phyloP scores from a whole-genome alignment of 2,888 invertebrate species.

The Leucophora obtusa region DNA sequence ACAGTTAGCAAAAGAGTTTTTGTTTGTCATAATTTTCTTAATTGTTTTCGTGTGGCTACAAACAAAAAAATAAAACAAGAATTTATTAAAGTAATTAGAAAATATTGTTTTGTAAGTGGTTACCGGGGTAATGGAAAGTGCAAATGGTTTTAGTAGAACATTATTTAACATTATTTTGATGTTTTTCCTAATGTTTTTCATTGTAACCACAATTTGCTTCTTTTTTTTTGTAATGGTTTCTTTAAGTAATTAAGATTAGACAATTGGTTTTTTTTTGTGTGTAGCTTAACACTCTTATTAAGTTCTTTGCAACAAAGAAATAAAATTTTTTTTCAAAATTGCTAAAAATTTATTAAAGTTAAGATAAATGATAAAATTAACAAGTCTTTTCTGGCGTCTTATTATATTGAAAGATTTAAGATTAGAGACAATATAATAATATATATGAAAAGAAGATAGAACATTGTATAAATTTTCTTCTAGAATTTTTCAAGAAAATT shows the following conservation, averaged over 20 bases:
- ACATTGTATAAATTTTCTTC: too few species aligned
- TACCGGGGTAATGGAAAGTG: not conserved
- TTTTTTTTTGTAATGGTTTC: conserved; percentile 26
- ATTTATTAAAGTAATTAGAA: conserved; percentile 32
- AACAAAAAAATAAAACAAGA: not conserved
- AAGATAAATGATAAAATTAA: conserved; percentile 61
- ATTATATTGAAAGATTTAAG: conserved; percentile 46
- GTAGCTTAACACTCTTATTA: too few species aligned
- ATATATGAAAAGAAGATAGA: not conserved
- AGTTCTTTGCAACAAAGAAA: conserved; percentile 15
- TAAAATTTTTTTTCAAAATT: conserved; percentile 15
- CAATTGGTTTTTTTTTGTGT: conserved; percentile 23
- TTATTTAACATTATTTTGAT: conserved; percentile 4
- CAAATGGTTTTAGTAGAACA: conserved; percentile 7
- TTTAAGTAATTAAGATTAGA: conserved; percentile 59
- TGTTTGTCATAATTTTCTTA: conserved; percentile 11
- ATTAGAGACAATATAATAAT: conserved; percentile 39
- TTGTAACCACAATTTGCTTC: conserved; percentile 38
- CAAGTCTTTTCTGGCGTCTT: conserved; percentile 39
- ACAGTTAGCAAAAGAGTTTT: not conserved
- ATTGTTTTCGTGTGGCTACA: conserved; percentile 17
- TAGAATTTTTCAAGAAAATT: too few species aligned
- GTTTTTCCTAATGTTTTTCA: not conserved
- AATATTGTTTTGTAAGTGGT: conserved; percentile 13
- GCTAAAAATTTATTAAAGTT: conserved; percentile 33